A percentile compares a stretch with the other conserved stretches of the same genome.
These are phyloP conservation scores for Drosophila pachea DNA, from an alignment of 1,140 invertebrate species.

Conservation along the genomic window DNA sequence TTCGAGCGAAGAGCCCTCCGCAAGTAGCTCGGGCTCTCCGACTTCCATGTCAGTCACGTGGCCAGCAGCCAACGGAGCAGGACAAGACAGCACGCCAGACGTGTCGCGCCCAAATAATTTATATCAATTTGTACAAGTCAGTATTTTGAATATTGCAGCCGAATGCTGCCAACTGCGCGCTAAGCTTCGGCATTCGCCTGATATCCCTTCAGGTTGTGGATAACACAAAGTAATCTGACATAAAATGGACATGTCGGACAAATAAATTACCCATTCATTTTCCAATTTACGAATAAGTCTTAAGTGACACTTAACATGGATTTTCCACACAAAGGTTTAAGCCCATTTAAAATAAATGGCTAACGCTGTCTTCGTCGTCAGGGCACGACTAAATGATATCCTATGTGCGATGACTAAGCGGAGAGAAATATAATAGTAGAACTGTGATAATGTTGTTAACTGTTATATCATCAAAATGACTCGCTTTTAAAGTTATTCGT, in stretches of 20 bases:
- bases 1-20: constrained; percentile 8
- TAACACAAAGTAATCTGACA: not conserved
- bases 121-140: not conserved
- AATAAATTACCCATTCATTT: not conserved
- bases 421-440: too few relatives aligned
- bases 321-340: not conserved
- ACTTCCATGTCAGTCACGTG: not conserved
- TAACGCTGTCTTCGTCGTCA: too few relatives aligned
- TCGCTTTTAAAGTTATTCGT: not conserved
- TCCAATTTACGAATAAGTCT: not conserved
- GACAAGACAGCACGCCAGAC: not conserved
- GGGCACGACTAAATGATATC: too few relatives aligned
- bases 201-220: not conserved
- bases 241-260: not conserved
- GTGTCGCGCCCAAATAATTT: not conserved
- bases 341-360: not conserved
- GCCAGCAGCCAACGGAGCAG: not conserved
- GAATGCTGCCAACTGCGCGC: not conserved
- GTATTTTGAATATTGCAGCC: not conserved
- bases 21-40: not conserved
- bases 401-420: too few relatives aligned
- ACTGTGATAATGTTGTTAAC: too few relatives aligned
- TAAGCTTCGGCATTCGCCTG: not conserved
- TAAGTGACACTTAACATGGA: not conserved
- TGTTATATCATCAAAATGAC: too few relatives aligned